A percentile compares a stretch with the other conserved stretches of the same genome.
Evolutionary conservation across 2,888 invertebrate species (phyloP).

Genomic region (Clanis bilineata): DNA sequence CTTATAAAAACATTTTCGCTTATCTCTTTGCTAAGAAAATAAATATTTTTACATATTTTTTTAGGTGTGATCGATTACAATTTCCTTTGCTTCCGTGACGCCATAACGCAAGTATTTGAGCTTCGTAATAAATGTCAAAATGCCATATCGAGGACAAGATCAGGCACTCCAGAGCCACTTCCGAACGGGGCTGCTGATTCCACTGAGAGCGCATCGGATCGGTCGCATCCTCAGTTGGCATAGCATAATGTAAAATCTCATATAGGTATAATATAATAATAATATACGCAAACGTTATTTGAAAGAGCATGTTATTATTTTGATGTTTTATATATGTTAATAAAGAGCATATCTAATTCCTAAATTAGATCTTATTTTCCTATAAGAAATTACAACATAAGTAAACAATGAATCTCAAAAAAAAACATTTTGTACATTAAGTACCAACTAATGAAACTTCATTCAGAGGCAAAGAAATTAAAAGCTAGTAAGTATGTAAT

Average conservation of each 20-base stretch:
- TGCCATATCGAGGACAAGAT: slow-evolving; percentile 48
- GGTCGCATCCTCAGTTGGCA: slow-evolving; percentile 54
- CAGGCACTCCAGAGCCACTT: slow-evolving; percentile 55
- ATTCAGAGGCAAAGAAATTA: too few relatives aligned
- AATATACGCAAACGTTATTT: slow-evolving; percentile 1
- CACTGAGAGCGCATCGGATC: slow-evolving; percentile 60
- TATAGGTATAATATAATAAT: slow-evolving; percentile 2
- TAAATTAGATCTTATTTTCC: neutral
- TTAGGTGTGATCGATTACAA: slow-evolving; percentile 98
- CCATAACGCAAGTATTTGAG: slow-evolving; percentile 98
- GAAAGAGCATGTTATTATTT: slow-evolving; percentile 10
- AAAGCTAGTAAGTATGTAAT: too few relatives aligned
- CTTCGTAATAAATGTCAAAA: slow-evolving; percentile 87
- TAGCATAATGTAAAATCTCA: slow-evolving; percentile 46
- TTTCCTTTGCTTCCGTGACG: slow-evolving; percentile 97
- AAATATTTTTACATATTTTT: slow-evolving; percentile 20
- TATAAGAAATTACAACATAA: too few relatives aligned
- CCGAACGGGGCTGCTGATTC: slow-evolving; percentile 66
- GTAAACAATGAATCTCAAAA: too few relatives aligned
- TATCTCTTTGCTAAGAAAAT: neutral
- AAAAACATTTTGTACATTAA: too few relatives aligned
- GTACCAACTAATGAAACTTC: too few relatives aligned
- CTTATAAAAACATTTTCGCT: too few relatives aligned
- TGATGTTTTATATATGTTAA: slow-evolving; percentile 8
- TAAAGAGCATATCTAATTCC: slow-evolving; percentile 12